phyloP scores from a whole-genome alignment of 2,797 vertebrate genomes.

The Pseudopleuronectes americanus region DNA sequence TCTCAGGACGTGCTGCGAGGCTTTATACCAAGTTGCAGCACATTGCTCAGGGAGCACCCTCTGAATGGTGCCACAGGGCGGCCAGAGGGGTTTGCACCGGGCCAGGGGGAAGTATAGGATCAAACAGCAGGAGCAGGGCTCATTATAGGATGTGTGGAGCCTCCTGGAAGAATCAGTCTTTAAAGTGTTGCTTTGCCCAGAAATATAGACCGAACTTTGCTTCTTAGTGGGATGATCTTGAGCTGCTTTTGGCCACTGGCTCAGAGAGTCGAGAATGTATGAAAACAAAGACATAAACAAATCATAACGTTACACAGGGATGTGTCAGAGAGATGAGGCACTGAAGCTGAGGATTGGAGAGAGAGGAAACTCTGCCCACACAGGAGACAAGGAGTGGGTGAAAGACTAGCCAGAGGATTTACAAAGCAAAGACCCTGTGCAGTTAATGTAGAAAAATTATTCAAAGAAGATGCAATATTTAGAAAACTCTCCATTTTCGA shows the following conservation, averaged over 20 bases:
- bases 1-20: constrained; percentile 23
- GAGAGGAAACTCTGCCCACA: constrained; percentile 48
- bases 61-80: constrained; percentile 39
- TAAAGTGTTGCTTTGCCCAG: too few species aligned
- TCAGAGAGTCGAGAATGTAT: too few species aligned
- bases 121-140: constrained; percentile 12
- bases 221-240: not conserved
- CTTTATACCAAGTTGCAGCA: constrained; percentile 52
- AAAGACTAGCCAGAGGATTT: constrained; percentile 63
- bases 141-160: constrained; percentile 2
- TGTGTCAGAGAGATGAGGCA: not conserved
- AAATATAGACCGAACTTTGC: too few species aligned
- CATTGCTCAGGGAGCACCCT: constrained; percentile 34
- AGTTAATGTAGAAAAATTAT: not conserved
- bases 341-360: too few species aligned
- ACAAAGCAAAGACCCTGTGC: constrained; percentile 75
- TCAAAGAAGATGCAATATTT: too few species aligned
- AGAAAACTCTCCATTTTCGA: too few species aligned
- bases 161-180: not conserved
- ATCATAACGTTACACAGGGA: too few species aligned
- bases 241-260: not conserved
- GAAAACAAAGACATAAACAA: too few species aligned
- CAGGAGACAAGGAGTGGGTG: constrained; percentile 44
- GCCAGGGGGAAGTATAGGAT: constrained; percentile 34
- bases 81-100: constrained; percentile 27